Evolutionary conservation across 1,140 invertebrate species (phyloP).

Genomic region (Tribolium castaneum): DNA sequence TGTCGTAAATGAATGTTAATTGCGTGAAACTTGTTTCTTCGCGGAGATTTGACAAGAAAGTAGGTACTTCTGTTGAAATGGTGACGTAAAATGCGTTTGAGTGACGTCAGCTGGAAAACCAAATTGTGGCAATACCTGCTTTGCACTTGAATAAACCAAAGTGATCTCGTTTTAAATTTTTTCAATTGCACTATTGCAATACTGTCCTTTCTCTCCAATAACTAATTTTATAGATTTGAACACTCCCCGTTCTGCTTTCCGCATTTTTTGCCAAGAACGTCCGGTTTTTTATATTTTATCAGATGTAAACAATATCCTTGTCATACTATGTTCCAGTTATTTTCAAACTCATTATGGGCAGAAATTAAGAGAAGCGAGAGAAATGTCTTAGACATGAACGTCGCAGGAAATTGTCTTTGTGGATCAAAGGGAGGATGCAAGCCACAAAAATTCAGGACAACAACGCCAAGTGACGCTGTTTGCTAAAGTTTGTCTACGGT

Average conservation of each 20-base stretch:
- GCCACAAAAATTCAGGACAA: background rate
- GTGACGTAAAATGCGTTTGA: background rate
- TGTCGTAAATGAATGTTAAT: background rate
- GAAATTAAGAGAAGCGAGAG: slow-evolving; percentile 23
- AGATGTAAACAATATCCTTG: background rate
- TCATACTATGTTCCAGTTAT: background rate
- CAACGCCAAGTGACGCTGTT: background rate
- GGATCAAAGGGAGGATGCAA: slow-evolving; percentile 10
- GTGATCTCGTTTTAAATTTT: slow-evolving; percentile 2
- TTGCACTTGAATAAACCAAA: slow-evolving; percentile 22
- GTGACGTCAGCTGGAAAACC: slow-evolving; percentile 27
- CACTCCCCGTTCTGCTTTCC: slow-evolving; percentile 14
- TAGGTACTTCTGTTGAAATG: background rate
- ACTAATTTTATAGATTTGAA: background rate
- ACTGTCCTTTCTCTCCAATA: background rate
- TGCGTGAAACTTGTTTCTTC: background rate
- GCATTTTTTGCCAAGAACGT: slow-evolving; percentile 18
- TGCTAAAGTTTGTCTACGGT: background rate
- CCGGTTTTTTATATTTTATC: slow-evolving; percentile 6
- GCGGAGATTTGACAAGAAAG: background rate
- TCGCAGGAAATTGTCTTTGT: slow-evolving; percentile 6
- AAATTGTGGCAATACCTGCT: background rate
- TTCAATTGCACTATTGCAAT: background rate
- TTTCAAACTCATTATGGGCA: background rate
- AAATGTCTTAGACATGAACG: background rate